Evolutionary conservation across 2,113 vertebrate genomes (phyloP), one percentile per base, ranked within the genome.

Genomic region (Hassar affinis): DNA sequence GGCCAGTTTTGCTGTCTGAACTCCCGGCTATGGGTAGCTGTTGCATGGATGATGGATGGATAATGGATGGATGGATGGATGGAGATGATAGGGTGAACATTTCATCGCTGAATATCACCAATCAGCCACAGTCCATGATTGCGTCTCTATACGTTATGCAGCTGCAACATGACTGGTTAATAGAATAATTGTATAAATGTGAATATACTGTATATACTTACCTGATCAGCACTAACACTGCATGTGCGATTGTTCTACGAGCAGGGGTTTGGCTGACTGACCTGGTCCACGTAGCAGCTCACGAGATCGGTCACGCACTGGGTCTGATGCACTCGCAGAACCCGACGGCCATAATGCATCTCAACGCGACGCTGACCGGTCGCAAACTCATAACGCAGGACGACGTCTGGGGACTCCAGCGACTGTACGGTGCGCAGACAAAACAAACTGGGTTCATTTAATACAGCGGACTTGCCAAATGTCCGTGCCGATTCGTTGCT

Each of bases 251-350:
- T 81, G 49, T 85, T 88, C 33, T 87, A 30, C 86, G 86, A 82
- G 61, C 92, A 99, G 98, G 96, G 0, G 97, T 98, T 2, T 99
- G 98, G 98, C 94, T 99, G 17, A 99, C 97, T 0, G 96, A 99
- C 88, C 93, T 99, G 81, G 97, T 99, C 6, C 98, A 99, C 0
- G 95, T 99, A 38, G 97, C 97, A 0, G 96, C 97, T 38, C 98
- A 99, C 0, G 98, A 99, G 90, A 97, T 99, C 0, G 97, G 98
- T 3, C 98, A 99, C 0, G 95, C 94, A 1, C 89, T 99, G 33
- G 98, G 98, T 1, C 94, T 99, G 45, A 99, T 99, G 98, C 98
- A 99, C 92, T 98, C 98, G 0, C 92, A 95, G 91, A 94, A 97
- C 57, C 89, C 94, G 0, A 93, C 84, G 0, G 96, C 97, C 27